Base-by-base conservation (phyloP, 2,113 vertebrate species). In the Halcyon senegalensis region DNA sequence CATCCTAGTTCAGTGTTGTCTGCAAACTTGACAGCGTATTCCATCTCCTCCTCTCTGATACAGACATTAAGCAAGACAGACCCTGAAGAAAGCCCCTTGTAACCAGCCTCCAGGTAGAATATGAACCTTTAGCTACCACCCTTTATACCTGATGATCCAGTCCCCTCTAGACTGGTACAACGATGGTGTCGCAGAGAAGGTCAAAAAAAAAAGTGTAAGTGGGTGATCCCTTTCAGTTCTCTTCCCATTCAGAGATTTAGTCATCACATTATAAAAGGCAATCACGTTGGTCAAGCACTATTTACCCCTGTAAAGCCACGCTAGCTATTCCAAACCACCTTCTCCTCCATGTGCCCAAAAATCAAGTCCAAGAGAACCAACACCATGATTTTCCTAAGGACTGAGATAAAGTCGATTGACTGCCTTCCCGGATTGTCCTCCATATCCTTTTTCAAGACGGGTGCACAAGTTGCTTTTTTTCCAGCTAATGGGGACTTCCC, bases 1-100 rank as follows among this genome's bases (percentile, higher is more conserved):
- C 7, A 6, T 18, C 13, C 4, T 5, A 37, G 30, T 15, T 28
- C 1, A 4, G 33, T 7, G 20, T 0, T 66, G 60, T 15, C 44
- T 35, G 37, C 31, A 56, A 68, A 66, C 5, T 23, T 56, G 31
- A 7, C 24, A 69, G 16, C 1, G 0, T 8, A 60, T 44, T 51
- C 18, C 12, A n/a, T 8, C 9, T 56, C 53, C 10, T 46, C 19
- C 50, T 46, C 30, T 66, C 59, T 24, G 63, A 72, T 2, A 4
- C 30, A 59, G 30, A 17, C 11, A 72, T 13, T 66, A 44, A 84
- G 37, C 21, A 67, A 50, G 28, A 59, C 1, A 0, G 37, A 70
- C 19, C 10, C 39, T 63, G 31, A 79, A 67, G 43, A 93, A 72
- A 0, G 1, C 6, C 35, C 48, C 75, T 30, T 56, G 6, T 37